These are phyloP conservation scores for Pelochelys cantorii DNA, from an alignment of 2,797 vertebrate species.

Conservation along the genomic window DNA sequence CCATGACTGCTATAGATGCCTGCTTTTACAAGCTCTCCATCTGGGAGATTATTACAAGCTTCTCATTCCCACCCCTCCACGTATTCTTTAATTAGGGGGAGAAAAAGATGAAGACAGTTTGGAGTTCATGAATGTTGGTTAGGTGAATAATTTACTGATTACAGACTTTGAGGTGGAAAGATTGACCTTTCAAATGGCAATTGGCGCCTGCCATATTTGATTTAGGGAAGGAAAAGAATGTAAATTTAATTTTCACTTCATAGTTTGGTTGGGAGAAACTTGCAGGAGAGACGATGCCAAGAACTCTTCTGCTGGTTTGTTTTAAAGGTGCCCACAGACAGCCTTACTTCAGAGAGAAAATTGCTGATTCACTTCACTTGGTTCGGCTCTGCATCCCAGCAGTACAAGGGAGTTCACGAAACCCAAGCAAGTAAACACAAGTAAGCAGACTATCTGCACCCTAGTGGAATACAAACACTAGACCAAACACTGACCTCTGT, in stretches of 20 bases:
- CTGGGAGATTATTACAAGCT: not conserved
- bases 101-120: not conserved
- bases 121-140: not conserved
- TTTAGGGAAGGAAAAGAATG: conserved; percentile 58
- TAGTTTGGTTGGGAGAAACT: not conserved
- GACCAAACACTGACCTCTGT: not conserved
- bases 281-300: fast-evolving
- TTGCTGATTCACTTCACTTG: not conserved
- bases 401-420: not conserved
- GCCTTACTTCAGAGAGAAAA: not conserved
- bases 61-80: not conserved
- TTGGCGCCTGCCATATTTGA: conserved; percentile 45
- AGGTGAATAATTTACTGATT: conserved; percentile 27
- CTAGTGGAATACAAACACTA: not conserved
- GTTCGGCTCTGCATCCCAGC: not conserved
- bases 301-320: not conserved
- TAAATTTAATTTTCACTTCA: conserved; percentile 52
- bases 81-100: not conserved
- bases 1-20: fast-evolving
- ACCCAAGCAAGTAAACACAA: not conserved
- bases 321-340: not conserved
- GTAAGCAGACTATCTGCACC: not conserved
- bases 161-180: conserved; percentile 47
- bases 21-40: not conserved
- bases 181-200: conserved; percentile 54